These are phyloP conservation scores for Barypeithes pellucidus DNA, from an alignment of 2,888 invertebrate genomes.

Conservation along the genomic window DNA sequence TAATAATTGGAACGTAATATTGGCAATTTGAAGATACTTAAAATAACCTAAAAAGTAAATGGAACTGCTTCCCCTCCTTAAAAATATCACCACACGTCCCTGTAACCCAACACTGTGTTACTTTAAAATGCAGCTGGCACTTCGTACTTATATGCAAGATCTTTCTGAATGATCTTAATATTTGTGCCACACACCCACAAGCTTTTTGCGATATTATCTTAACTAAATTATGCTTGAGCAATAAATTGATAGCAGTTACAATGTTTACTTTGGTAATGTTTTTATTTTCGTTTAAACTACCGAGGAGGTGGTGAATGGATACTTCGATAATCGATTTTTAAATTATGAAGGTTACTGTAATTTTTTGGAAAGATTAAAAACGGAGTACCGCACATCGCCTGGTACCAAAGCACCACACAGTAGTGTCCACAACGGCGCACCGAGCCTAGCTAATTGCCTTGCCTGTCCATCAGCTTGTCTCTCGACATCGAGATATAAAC, in stretches of 20 bases:
- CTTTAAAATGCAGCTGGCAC: slow-evolving; percentile 33
- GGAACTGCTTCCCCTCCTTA: background rate
- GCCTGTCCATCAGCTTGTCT: no score
- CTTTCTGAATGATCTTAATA: slow-evolving; percentile 35
- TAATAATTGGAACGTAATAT: no score
- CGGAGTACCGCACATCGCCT: no score
- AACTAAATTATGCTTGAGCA: slow-evolving; percentile 10
- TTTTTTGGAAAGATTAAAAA: no score
- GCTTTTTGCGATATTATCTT: slow-evolving; percentile 37
- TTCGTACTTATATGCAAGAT: slow-evolving; percentile 17
- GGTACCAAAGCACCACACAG: no score
- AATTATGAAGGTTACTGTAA: no score
- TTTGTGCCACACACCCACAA: slow-evolving; percentile 36
- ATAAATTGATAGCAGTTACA: slow-evolving; percentile 1
- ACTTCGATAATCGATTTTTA: background rate
- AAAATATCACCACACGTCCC: background rate
- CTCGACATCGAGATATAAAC: no score
- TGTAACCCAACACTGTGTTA: slow-evolving; percentile 14
- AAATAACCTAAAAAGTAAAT: no score
- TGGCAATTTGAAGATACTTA: no score
- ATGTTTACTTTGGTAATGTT: slow-evolving; percentile 22
- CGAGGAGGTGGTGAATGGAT: slow-evolving; percentile 8
- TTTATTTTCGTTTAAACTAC: background rate
- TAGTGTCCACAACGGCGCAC: no score
- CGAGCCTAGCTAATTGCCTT: no score